Percentiles rank a stretch among this genome's conserved stretches.
phyloP scores from a whole-genome alignment of 2,113 vertebrate genomes.

The Micromys minutus region DNA sequence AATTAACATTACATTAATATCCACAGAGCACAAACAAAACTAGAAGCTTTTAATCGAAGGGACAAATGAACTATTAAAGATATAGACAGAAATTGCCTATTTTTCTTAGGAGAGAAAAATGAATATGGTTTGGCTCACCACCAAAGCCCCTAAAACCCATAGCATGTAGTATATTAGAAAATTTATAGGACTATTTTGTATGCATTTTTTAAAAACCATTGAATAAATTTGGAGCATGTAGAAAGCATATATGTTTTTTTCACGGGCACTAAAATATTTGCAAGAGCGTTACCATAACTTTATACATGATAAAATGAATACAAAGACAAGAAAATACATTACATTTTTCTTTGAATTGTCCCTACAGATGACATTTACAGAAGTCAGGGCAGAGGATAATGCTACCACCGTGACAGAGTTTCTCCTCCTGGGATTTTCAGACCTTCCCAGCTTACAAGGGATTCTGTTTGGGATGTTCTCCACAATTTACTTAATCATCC shows the following conservation, averaged over 20 bases:
- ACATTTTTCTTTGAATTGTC: neutral
- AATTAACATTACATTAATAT: neutral
- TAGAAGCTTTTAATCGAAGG: neutral
- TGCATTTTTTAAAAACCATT: too few relatives aligned
- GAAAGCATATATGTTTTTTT: neutral
- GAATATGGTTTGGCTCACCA: neutral
- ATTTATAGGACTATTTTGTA: neutral
- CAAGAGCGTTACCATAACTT: neutral
- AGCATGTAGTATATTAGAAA: neutral
- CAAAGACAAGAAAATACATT: neutral
- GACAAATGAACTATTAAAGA: neutral
- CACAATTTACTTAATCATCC: slow-evolving; percentile 22
- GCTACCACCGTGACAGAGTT: neutral
- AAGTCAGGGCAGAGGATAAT: neutral
- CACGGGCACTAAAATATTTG: neutral
- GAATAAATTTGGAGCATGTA: neutral
- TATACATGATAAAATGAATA: neutral
- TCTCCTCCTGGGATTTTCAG: slow-evolving; percentile 59
- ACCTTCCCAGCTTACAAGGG: slow-evolving; percentile 5
- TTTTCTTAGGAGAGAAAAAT: neutral
- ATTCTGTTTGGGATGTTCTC: neutral
- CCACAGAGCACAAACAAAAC: neutral
- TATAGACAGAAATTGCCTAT: neutral
- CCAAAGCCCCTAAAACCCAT: neutral
- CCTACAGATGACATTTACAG: neutral